phyloP scores from a whole-genome alignment of 2,113 vertebrate species.

The Peucedramus taeniatus region DNA sequence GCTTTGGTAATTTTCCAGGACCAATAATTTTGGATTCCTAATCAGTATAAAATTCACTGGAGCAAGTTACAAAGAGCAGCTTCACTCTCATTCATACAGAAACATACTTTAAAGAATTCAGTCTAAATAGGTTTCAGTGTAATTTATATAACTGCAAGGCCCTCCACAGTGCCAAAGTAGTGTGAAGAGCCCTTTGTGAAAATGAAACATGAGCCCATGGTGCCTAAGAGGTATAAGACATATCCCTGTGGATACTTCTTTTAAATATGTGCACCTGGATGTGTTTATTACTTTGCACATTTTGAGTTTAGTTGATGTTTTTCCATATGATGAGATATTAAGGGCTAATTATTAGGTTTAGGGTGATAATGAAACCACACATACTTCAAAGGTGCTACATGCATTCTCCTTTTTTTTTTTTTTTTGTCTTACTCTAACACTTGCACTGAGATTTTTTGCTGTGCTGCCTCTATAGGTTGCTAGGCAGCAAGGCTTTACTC shows the following conservation, averaged over 20 bases:
- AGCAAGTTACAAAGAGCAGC: neutral
- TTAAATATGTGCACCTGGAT: rapidly evolving
- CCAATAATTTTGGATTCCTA: neutral
- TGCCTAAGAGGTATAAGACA: neutral
- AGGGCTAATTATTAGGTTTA: neutral
- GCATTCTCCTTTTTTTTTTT: neutral
- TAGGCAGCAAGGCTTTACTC: slow-evolving; percentile 17
- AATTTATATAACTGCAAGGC: neutral
- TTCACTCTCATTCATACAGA: neutral
- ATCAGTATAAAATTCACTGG: slow-evolving; percentile 6
- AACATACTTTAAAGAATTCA: neutral
- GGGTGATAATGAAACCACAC: neutral
- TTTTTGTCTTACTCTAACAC: neutral
- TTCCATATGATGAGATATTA: neutral
- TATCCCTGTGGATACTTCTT: neutral
- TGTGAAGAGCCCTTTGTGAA: neutral
- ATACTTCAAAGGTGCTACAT: neutral
- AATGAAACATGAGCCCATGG: neutral
- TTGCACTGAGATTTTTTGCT: neutral
- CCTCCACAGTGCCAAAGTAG: neutral
- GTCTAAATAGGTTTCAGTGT: neutral
- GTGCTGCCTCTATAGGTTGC: neutral
- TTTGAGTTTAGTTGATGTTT: neutral
- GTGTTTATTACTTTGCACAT: neutral
- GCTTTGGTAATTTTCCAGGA: neutral